These are phyloP conservation scores for Lindbergichthys nudifrons DNA, from an alignment of 2,797 vertebrate species.

Conservation along the genomic window DNA sequence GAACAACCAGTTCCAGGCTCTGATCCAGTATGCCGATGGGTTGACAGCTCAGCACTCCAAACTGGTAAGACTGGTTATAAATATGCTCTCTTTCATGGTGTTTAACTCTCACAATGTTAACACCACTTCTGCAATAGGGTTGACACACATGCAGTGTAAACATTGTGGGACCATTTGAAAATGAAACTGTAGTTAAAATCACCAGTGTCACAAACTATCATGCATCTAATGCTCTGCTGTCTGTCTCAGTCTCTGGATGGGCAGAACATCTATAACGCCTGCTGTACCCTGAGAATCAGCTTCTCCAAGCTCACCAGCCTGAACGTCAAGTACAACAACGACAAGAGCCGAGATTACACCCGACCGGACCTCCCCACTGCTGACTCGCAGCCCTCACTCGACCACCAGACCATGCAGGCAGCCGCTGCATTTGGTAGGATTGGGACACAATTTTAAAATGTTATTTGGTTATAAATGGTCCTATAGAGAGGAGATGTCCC, in stretches of 20 bases:
- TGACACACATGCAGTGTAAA: background rate
- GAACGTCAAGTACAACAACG: constrained; percentile 98
- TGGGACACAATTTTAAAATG: background rate
- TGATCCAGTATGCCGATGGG: constrained; percentile 94
- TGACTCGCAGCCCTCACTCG: constrained; percentile 91
- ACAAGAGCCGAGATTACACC: constrained; percentile 97
- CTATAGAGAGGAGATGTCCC: too few species aligned
- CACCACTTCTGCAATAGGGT: background rate
- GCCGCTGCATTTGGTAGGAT: constrained; percentile 92
- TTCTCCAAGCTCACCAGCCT: constrained; percentile 98
- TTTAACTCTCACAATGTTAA: background rate
- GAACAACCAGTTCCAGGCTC: constrained; percentile 98
- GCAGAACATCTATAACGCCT: constrained; percentile 99
- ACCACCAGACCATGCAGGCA: constrained; percentile 91
- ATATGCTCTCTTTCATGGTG: background rate
- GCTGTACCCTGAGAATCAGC: constrained; percentile 96
- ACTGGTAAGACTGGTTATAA: constrained; percentile 83
- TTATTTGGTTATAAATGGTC: too few species aligned
- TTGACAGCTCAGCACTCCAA: constrained; percentile 96
- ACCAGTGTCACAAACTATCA: background rate
- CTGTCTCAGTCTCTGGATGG: constrained; percentile 93
- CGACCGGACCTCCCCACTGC: constrained; percentile 95
- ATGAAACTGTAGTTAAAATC: constrained; percentile 1
- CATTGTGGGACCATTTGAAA: background rate
- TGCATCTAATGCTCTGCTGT: background rate